Evolutionary conservation across 1,140 invertebrate species (phyloP), one percentile per base, ranked within the genome.

Genomic region (Scaptomyza hsui): DNA sequence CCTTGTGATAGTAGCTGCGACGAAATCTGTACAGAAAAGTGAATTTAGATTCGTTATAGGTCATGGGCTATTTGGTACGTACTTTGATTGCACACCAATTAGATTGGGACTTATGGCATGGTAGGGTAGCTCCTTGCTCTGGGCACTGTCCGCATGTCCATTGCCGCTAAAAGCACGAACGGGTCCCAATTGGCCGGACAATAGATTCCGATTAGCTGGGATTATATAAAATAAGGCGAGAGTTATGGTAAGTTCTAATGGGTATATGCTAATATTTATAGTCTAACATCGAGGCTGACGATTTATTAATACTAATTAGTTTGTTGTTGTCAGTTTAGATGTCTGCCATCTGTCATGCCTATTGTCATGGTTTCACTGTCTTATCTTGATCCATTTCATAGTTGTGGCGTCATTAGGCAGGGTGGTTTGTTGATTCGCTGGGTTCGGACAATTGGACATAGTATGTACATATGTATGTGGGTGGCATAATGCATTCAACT

Each of bases 1-100:
- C 80, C 80, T 92, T 93, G 63, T 92, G 91, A 72, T 92, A 92
- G 59, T 93, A 92, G 91, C 92, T 93, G 81, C 93, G 91, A 47
- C 93, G 89, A 76, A 93, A 93, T 64, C 93, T 94, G 51, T 13
- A 5, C 26, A 41, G n/a, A 74, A 64, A 18, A 13, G 24, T 0
- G 1, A 29, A 9, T 7, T 7, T 1, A 0, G 12, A 12, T 5
- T n/a, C 2, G 21, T 21, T 41, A 6, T 6, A 5, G 15, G 1
- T 24, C 53, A 49, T 59, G 1, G 4, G 12, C 5, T 35, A 1
- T 9, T 1, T 2, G 24, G 7, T 5, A 72, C 72, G 47, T 9
- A 91, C 91, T 75, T 89, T 29, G 91, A 91, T 67, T 91, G 88
- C 1, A 91, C 80, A 6, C 88, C 89, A 57, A 91, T 67, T 13